Base-by-base conservation (phyloP, 2,113 vertebrate genomes). In the Amia ocellicauda region DNA sequence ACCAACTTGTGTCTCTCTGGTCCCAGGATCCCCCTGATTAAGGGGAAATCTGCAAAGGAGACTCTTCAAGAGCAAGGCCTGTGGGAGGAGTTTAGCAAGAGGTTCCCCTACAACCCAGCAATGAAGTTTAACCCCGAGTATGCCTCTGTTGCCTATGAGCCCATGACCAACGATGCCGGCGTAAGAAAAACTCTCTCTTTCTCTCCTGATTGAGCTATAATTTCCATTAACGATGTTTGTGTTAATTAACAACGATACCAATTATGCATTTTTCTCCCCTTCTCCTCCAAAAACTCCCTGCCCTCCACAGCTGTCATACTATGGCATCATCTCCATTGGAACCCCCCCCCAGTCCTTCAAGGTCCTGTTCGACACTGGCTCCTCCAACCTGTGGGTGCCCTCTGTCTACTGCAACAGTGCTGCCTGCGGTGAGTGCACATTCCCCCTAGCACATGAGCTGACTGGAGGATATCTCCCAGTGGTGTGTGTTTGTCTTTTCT, bases 361-460 rank as follows among this genome's bases (percentile, higher is more conserved):
- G 1, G 81, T 85, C 40, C 62, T 86, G 68, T 84, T 86, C 72
- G 85, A 87, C 69, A 74, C 80, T 1, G 81, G 85, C 0, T 87
- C 85, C n/a, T 79, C 85, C 67, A 87, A 84, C 75, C 74, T 86
- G 65, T 87, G 85, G 85, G 45, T 87, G 19, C 85, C 85, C 0
- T 88, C 84, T 9, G 58, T 69, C 66, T 79, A 71, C 64, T 88
- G 84, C 70, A 51, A 13, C 43, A 82, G 80, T 62, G 10, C 62
- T 26, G 79, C 85, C 51, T 87, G 84, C 60, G 10, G 84, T 87
- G 54, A 81, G 83, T 79, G 64, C 49, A 10, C 31, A 36, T n/a
- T n/a, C n/a, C n/a, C n/a, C n/a, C n/a, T n/a, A n/a, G n/a, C n/a
- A n/a, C n/a, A n/a, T n/a, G n/a, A n/a, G n/a, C n/a, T n/a, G n/a